Evolutionary conservation across 2,888 invertebrate genomes (phyloP), one percentile per base, ranked within the genome.

Genomic region (Uloborus plumipes): DNA sequence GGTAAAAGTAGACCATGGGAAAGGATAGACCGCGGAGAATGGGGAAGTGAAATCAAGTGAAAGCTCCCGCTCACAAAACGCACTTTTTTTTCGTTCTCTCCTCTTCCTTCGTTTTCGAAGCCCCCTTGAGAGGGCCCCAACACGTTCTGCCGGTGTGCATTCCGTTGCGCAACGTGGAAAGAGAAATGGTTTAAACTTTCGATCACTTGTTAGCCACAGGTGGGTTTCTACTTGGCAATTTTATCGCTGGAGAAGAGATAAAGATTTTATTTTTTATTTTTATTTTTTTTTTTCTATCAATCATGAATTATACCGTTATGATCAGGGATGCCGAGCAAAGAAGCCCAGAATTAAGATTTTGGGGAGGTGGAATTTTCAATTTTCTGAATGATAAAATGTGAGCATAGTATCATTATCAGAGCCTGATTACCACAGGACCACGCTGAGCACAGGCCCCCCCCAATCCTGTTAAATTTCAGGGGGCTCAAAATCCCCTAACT

Each of bases 1-100:
- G 49, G 39, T 39, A 62, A 80, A 80, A 73, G 61, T 73, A 73
- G 80, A 80, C 67, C 80, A 80, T 80, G 80, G 73, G 80, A 80
- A 80, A 80, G 80, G 73, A 80, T 69, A 62, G 55, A 74, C 69
- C 62, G 53, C 62, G 51, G 73, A 20, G 50, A 74, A 80, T 70
- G 62, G 80, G 73, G 80, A 80, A 80, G 80, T 80, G 80, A 80
- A 80, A 80, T 62, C 67, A 14, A 80, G 80, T 80, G 80, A 80
- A 80, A 80, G 80, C 80, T 64, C 64, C 59, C n/a, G 20, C 26
- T 26, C 13, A 7, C 7, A 16, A 7, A 20, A n/a, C n/a, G 55
- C 58, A 22, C 14, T 39, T 61, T 76, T 73, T 64, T 76, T 62
- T 26, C 1, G 16, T 47, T 65, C 66, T 18, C 62, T 73, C 72